Percentiles rank a stretch among this genome's conserved stretches.
Evolutionary conservation across 2,797 vertebrate genomes (phyloP).

Genomic region (Lagorchestes hirsutus): DNA sequence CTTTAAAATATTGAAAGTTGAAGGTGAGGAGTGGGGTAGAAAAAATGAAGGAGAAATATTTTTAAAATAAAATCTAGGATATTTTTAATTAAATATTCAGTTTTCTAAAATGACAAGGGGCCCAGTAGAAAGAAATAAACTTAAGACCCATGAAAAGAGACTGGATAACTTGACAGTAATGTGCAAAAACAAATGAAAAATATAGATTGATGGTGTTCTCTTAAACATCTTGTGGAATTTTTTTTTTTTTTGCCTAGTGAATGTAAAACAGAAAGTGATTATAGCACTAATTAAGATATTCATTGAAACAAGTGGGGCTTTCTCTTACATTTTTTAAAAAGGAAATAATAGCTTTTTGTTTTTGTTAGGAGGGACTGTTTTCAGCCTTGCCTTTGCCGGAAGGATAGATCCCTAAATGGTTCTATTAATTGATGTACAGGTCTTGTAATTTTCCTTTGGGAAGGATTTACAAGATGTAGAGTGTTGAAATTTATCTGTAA

Average conservation of each 20-base stretch:
- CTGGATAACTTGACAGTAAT: background rate
- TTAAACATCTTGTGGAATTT: conserved; percentile 24
- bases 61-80: conserved; percentile 25
- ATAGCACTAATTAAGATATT: conserved; percentile 39
- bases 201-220: background rate
- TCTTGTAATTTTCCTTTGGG: conserved; percentile 40
- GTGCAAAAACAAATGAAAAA: conserved; percentile 9
- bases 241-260: conserved; percentile 32
- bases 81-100: conserved; percentile 46
- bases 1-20: conserved; percentile 28
- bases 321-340: conserved; percentile 32
- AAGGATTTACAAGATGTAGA: background rate
- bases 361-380: conserved; percentile 45
- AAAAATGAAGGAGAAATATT: conserved; percentile 1
- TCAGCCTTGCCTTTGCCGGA: conserved; percentile 38
- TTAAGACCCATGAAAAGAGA: background rate
- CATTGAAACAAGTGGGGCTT: conserved; percentile 39
- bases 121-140: conserved; percentile 21
- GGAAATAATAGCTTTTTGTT: background rate
- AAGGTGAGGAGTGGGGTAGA: background rate
- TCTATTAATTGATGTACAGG: conserved; percentile 34
- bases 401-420: conserved; percentile 51
- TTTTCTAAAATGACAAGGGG: conserved; percentile 31
- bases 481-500: background rate
- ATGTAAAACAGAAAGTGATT: conserved; percentile 20